phyloP scores from a whole-genome alignment of 2,888 invertebrate genomes.

The Scaptodrosophila latifasciaeformis region DNA sequence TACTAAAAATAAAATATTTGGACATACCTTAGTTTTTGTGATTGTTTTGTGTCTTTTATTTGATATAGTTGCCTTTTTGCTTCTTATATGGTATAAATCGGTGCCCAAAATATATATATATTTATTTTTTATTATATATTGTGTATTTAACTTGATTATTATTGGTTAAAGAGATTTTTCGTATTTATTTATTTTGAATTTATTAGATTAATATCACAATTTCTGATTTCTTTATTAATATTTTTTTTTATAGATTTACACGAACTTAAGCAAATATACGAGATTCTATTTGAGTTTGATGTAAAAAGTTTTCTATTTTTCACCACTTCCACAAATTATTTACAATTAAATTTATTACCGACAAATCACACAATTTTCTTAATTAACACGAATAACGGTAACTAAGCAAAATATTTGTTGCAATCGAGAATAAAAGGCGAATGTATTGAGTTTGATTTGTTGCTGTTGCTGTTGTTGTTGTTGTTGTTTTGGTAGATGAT shows the following conservation, averaged over 20 bases:
- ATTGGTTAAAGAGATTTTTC: slow-evolving; percentile 14
- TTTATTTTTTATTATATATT: slow-evolving; percentile 32
- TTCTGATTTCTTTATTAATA: slow-evolving; percentile 57
- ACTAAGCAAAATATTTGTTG: slow-evolving; percentile 33
- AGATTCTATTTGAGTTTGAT: slow-evolving; percentile 25
- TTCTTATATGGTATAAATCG: slow-evolving; percentile 52
- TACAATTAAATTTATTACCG: slow-evolving; percentile 49
- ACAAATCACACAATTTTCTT: slow-evolving; percentile 26
- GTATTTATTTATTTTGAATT: slow-evolving; percentile 19
- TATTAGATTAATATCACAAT: slow-evolving; percentile 60
- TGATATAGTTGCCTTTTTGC: slow-evolving; percentile 41
- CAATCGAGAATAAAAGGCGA: slow-evolving; percentile 36
- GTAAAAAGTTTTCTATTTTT: slow-evolving; percentile 10
- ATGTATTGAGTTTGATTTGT: slow-evolving; percentile 42
- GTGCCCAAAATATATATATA: slow-evolving; percentile 63
- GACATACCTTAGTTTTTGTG: slow-evolving; percentile 63
- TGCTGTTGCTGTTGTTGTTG: slow-evolving; percentile 6
- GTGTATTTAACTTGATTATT: slow-evolving; percentile 49
- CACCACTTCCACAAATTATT: slow-evolving; percentile 20
- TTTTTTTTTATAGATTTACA: slow-evolving; percentile 43
- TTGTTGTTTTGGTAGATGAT: slow-evolving; percentile 26
- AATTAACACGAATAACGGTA: slow-evolving; percentile 25
- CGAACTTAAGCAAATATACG: slow-evolving; percentile 41
- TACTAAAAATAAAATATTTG: too few relatives aligned
- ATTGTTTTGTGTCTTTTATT: slow-evolving; percentile 64